These are phyloP conservation scores for Drosophila borborema DNA, from an alignment of 2,888 invertebrate genomes.

Conservation along the genomic window DNA sequence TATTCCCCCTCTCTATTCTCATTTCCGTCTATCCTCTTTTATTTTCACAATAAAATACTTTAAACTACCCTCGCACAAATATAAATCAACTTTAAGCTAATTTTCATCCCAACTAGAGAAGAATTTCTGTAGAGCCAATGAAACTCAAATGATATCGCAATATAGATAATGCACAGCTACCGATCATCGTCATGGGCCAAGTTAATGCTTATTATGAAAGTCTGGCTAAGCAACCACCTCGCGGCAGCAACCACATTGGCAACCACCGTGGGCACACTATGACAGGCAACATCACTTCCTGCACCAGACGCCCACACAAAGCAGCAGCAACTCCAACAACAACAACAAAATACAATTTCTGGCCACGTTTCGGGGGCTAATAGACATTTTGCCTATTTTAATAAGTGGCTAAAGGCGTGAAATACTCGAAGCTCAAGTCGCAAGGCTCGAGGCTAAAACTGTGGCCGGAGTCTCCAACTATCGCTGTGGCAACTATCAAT, in stretches of 20 bases:
- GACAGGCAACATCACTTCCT: constrained; percentile 35
- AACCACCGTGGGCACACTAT: constrained; percentile 21
- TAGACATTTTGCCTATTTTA: constrained; percentile 82
- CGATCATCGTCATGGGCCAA: constrained; percentile 58
- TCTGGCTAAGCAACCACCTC: background rate
- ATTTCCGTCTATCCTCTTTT: background rate
- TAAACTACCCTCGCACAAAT: background rate
- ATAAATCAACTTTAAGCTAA: background rate
- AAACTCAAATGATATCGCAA: constrained; percentile 78
- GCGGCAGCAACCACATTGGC: background rate
- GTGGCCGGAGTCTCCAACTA: constrained; percentile 46
- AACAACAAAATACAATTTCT: constrained; percentile 24
- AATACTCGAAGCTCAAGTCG: constrained; percentile 53
- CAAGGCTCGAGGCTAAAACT: constrained; percentile 1
- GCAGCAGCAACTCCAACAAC: background rate
- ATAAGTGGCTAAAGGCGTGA: constrained; percentile 82
- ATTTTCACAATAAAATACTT: background rate
- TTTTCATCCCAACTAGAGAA: background rate
- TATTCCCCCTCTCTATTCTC: background rate
- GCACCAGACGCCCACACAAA: constrained; percentile 47
- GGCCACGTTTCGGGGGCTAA: constrained; percentile 59
- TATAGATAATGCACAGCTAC: constrained; percentile 49
- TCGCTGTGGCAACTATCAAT: constrained; percentile 65
- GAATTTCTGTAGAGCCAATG: background rate
- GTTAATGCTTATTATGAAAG: constrained; percentile 38